These are phyloP conservation scores for Podilymbus podiceps DNA, from an alignment of 2,113 vertebrate species.

Conservation along the genomic window DNA sequence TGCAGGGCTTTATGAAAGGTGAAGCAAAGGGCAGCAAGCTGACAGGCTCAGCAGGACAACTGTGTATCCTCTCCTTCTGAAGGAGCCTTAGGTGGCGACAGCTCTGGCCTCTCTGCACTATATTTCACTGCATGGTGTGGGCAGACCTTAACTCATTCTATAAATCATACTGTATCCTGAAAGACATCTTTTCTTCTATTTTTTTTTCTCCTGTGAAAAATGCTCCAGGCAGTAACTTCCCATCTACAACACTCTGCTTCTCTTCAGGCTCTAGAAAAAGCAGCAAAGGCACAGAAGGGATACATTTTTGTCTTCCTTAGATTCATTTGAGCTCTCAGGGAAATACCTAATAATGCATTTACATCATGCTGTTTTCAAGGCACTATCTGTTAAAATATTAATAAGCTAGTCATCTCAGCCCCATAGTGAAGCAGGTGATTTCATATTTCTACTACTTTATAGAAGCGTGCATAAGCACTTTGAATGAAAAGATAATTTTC, in stretches of 20 bases:
- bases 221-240: neutral
- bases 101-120: neutral
- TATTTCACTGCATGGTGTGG: neutral
- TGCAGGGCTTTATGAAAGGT: neutral
- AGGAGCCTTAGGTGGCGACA: neutral
- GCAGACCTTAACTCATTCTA: neutral
- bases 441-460: neutral
- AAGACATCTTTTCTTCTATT: neutral
- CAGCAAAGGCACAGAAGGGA: neutral
- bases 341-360: conserved; percentile 1
- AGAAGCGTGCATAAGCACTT: neutral
- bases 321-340: neutral
- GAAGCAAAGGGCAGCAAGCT: neutral
- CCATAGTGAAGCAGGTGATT: neutral
- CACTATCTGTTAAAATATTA: conserved; percentile 9
- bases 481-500: neutral
- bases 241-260: neutral
- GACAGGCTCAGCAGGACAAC: neutral
- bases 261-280: neutral
- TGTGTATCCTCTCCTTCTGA: neutral
- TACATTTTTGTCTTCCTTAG: neutral
- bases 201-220: neutral
- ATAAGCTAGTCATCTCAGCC: neutral
- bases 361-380: conserved; percentile 11
- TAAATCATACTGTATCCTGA: neutral